Evolutionary conservation across 2,888 invertebrate species (phyloP), one percentile per base, ranked within the genome.

Genomic region (Norana najaformis): DNA sequence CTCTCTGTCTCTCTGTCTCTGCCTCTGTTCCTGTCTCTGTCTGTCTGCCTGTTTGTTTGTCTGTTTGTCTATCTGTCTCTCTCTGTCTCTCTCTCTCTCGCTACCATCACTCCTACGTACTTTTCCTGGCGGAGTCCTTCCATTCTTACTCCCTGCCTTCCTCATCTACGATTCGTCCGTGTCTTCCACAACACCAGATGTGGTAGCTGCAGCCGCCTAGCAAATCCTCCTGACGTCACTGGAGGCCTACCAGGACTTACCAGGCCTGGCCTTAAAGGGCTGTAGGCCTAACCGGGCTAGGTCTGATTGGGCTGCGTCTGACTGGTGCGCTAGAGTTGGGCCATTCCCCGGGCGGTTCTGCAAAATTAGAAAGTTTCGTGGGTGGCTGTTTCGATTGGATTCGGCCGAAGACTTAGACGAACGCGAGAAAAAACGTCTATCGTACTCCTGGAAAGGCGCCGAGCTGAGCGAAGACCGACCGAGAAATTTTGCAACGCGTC

Each of bases 111-210:
- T 83, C 35, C 83, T 35, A 34, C 36, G 83, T 83, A 5, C 35
- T 83, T 5, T 47, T 47, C 47, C 41, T 41, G 5, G 41, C 41
- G 41, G 41, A 41, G 13, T 47, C 47, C 47, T 47, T 47, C 47
- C 47, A 20, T 47, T 23, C n/a, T n/a, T 69, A 1, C 69, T 69
- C 69, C n/a, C 69, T 69, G 1, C 69, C 69, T 69, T 69, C 16
- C n/a, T 69, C 11, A n/a, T 11, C 13, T n/a, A 11, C 69, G 69
- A 30, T 11, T 69, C 69, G 69, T 8, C n/a, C 69, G 30, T 69
- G 69, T 69, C n/a, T 69, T 69, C 69, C 69, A n/a, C 69, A 69
- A n/a, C 69, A n/a, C 69, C 69, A 69, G 69, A 69, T 69, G 69
- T n/a, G 69, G 69, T 69, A 69, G 69, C 69, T 69, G 30, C 69